Evolutionary conservation across 92 coral and sea anemone species (phyloP).

Genomic region (Heliopora coerulea): DNA sequence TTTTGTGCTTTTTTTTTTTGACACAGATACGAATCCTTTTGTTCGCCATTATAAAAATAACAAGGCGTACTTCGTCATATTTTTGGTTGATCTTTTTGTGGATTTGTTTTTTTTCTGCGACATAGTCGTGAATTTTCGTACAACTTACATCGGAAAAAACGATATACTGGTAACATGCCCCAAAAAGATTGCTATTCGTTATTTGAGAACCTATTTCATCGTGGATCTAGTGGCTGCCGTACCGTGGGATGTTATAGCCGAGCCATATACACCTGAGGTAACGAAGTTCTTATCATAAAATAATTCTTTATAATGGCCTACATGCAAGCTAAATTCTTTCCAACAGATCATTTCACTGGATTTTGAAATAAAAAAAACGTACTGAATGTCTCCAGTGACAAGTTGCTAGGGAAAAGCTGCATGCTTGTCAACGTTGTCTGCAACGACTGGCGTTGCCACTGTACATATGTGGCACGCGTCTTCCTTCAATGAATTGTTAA

Average conservation of each 20-base stretch:
- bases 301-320: no score
- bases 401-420: no score
- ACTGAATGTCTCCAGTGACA: no score
- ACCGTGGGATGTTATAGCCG: slow-evolving; percentile 88
- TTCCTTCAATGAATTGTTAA: no score
- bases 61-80: not conserved
- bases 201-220: slow-evolving; percentile 72
- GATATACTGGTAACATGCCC: slow-evolving; percentile 81
- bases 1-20: no score
- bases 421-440: no score
- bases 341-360: no score
- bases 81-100: slow-evolving; percentile 69
- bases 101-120: slow-evolving; percentile 91
- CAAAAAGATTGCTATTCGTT: slow-evolving; percentile 69
- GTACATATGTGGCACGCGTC: no score
- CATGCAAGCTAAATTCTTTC: no score
- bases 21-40: not conserved
- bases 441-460: no score
- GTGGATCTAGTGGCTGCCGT: slow-evolving; percentile 78
- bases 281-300: no score
- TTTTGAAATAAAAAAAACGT: no score
- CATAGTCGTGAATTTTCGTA: slow-evolving; percentile 87
- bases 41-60: not conserved
- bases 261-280: slow-evolving; percentile 57
- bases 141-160: slow-evolving; percentile 88